These are phyloP conservation scores for Papilio demoleus DNA, from an alignment of 2,888 invertebrate species.

Conservation along the genomic window DNA sequence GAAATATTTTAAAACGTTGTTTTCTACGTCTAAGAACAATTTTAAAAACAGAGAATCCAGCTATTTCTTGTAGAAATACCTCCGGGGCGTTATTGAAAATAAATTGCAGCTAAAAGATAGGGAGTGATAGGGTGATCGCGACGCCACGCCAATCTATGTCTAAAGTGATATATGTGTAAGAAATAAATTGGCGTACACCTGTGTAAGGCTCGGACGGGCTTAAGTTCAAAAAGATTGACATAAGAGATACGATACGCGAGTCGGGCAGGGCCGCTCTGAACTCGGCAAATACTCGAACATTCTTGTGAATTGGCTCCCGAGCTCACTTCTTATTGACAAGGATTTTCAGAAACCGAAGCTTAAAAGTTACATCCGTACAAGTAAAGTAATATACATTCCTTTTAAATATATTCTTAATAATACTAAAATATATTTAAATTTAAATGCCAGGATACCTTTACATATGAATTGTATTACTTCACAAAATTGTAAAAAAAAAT, in stretches of 20 bases:
- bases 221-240: slow-evolving; percentile 32
- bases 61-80: slow-evolving; percentile 36
- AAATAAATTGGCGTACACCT: slow-evolving; percentile 29
- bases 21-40: slow-evolving; percentile 13
- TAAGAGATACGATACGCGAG: slow-evolving; percentile 33
- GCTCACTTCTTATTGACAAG: not conserved
- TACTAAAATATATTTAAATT: too few relatives aligned
- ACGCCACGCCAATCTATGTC: slow-evolving; percentile 17
- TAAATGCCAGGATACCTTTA: not conserved
- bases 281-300: slow-evolving; percentile 10
- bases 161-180: slow-evolving; percentile 29
- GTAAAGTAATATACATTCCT: not conserved
- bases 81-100: slow-evolving; percentile 40
- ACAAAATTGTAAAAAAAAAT: slow-evolving; percentile 1
- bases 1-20: slow-evolving; percentile 20
- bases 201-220: not conserved
- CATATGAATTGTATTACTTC: not conserved
- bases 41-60: slow-evolving; percentile 33
- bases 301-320: slow-evolving; percentile 19
- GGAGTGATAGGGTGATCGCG: slow-evolving; percentile 8
- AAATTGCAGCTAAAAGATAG: slow-evolving; percentile 33
- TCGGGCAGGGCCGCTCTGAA: not conserved
- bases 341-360: not conserved
- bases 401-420: not conserved
- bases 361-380: not conserved